phyloP scores from a whole-genome alignment of 2,113 vertebrate species.

The Strigops habroptila region DNA sequence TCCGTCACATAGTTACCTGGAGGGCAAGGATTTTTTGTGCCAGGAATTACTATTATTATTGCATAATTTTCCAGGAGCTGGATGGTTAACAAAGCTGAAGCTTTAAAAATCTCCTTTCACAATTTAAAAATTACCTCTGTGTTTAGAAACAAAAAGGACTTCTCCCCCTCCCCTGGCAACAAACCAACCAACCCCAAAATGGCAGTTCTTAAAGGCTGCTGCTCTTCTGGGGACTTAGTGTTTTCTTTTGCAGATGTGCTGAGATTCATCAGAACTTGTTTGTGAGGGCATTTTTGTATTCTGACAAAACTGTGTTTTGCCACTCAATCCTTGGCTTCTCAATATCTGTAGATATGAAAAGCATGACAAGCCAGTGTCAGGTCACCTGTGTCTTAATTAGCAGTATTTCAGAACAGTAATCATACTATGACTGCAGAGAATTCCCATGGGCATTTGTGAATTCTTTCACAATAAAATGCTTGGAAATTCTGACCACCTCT shows the following conservation, averaged over 20 bases:
- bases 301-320: neutral
- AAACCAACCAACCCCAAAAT: neutral
- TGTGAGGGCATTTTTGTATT: neutral
- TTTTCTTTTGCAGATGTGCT: neutral
- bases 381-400: neutral
- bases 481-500: neutral
- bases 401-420: neutral
- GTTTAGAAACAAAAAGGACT: neutral
- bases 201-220: neutral
- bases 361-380: neutral
- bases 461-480: neutral
- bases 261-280: neutral
- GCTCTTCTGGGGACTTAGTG: neutral
- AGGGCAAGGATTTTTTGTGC: neutral
- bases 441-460: neutral
- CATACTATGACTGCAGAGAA: neutral
- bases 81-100: neutral
- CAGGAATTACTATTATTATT: neutral
- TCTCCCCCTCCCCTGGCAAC: rapidly evolving
- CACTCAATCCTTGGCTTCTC: neutral
- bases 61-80: neutral
- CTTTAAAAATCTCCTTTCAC: neutral
- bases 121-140: neutral
- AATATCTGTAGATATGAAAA: neutral
- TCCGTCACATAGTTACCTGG: neutral